Conservation (phyloP, 1,140 invertebrate genomes). For the Harlomillsia oculata region DNA sequence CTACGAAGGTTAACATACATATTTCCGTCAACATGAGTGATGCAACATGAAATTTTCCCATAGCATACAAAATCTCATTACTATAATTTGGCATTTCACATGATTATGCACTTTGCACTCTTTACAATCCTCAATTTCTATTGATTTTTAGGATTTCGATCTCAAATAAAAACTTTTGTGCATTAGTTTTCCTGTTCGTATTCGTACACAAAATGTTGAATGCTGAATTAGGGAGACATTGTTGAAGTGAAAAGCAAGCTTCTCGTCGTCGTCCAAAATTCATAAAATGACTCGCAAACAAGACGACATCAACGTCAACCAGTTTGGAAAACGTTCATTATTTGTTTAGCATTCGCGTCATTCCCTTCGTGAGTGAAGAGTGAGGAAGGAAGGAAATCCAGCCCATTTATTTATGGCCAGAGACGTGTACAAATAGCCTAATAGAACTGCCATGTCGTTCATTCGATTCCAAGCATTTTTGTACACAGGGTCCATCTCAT, state of each 20-base stretch:
- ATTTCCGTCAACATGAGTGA: too few relatives aligned
- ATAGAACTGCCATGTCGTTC: too few relatives aligned
- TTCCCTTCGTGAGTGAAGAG: background rate
- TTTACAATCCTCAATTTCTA: too few relatives aligned
- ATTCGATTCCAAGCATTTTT: too few relatives aligned
- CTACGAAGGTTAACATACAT: too few relatives aligned
- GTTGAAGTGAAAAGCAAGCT: background rate
- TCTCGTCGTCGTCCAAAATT: background rate
- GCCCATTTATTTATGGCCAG: conserved; percentile 9
- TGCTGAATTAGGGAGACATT: background rate
- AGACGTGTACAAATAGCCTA: conserved; percentile 1
- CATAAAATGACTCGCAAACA: background rate
- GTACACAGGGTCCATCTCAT: too few relatives aligned
- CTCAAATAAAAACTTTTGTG: background rate
- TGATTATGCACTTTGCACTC: too few relatives aligned
- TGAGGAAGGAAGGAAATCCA: conserved; percentile 9
- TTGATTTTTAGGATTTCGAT: too few relatives aligned
- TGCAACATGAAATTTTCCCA: too few relatives aligned
- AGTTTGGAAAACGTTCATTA: background rate
- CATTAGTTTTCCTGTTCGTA: background rate
- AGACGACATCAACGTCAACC: conserved; percentile 4
- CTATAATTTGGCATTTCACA: too few relatives aligned
- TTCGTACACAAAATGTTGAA: too few relatives aligned
- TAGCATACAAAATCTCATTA: too few relatives aligned
- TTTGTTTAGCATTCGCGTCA: conserved; percentile 10